Conservation (phyloP, 1,140 invertebrate genomes). For the Micrasema minimum region DNA sequence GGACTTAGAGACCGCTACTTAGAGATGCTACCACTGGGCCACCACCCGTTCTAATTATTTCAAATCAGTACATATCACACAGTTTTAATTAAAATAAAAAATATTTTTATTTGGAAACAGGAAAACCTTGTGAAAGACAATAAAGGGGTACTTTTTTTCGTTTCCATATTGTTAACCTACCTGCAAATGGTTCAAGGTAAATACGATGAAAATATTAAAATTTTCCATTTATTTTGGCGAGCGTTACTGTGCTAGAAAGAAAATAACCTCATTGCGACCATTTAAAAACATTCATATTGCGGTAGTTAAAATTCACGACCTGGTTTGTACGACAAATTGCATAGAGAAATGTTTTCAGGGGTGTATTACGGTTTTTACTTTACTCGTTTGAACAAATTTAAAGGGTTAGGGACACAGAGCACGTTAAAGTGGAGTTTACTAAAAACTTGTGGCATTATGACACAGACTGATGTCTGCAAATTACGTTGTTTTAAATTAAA, state of each 20-base stretch:
- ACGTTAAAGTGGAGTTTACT: no score
- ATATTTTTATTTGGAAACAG: no score
- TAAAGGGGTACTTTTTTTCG: constrained; percentile 12
- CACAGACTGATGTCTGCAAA: no score
- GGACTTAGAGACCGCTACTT: no score
- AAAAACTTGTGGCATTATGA: no score
- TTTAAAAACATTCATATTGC: background rate
- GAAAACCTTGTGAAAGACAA: constrained; percentile 26
- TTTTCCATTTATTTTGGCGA: background rate
- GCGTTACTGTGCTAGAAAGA: background rate
- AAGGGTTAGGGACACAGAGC: background rate
- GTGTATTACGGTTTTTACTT: background rate
- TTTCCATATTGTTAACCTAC: constrained; percentile 18
- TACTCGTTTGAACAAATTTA: background rate
- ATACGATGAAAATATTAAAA: background rate
- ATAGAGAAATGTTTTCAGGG: background rate
- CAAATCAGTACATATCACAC: no score
- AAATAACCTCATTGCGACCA: background rate
- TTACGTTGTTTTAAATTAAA: no score
- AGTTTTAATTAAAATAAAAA: no score
- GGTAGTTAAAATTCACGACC: constrained; percentile 1
- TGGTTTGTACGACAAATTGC: constrained; percentile 13
- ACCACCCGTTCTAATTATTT: no score
- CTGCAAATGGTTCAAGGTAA: constrained; percentile 2
- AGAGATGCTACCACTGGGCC: no score